Evolutionary conservation across 2,113 vertebrate genomes (phyloP).

Genomic region (Tiliqua scincoides): DNA sequence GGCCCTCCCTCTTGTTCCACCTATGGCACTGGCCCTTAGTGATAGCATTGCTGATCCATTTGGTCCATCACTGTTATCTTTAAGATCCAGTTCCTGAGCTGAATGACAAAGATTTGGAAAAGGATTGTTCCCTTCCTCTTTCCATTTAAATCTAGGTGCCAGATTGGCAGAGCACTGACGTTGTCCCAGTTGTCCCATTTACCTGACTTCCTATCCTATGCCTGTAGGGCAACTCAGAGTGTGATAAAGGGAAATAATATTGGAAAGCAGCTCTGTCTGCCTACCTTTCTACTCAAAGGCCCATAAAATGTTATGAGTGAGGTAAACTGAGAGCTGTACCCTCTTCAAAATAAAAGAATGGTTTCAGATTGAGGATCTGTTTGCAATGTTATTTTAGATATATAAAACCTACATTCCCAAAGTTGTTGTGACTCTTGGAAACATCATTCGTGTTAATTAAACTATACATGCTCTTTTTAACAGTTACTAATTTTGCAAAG

Average conservation of each 20-base stretch:
- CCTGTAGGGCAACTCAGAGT: not conserved
- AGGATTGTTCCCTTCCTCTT: not conserved
- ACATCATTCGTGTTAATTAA: not conserved
- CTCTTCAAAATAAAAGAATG: not conserved
- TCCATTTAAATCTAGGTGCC: not conserved
- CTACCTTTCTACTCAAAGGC: not conserved
- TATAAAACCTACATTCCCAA: not conserved
- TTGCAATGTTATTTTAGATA: not conserved
- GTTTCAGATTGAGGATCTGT: conserved; percentile 23
- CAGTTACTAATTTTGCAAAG: not conserved
- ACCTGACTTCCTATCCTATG: too few species aligned
- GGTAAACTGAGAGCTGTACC: not conserved
- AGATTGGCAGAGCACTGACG: too few species aligned
- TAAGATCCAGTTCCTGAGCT: not conserved
- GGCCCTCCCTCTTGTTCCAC: too few species aligned
- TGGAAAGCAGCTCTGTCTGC: not conserved
- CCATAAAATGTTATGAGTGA: not conserved
- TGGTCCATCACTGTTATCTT: not conserved
- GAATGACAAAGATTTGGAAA: not conserved
- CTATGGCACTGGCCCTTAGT: too few species aligned
- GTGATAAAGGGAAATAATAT: not conserved
- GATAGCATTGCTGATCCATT: too few species aligned
- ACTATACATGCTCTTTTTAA: not conserved
- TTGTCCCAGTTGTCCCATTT: not conserved
- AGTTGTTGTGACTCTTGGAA: not conserved